Evolutionary conservation across 1,140 invertebrate genomes (phyloP).

Genomic region (Drosophila arawakana): DNA sequence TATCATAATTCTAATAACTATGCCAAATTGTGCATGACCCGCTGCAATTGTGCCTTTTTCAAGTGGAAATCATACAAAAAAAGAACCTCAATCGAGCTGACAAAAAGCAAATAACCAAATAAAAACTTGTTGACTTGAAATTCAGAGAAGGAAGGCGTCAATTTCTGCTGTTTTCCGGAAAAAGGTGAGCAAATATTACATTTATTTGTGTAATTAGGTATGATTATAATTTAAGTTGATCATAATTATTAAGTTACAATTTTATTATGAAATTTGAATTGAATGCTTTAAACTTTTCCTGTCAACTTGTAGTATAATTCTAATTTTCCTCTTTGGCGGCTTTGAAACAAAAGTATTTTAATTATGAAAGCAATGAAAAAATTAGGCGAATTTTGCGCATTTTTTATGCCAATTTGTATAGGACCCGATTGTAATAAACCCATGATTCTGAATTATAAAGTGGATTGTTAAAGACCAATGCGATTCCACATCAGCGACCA

Average conservation of each 20-base stretch:
- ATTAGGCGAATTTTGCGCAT: conserved; percentile 7
- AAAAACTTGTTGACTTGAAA: conserved; percentile 40
- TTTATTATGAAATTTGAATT: neutral
- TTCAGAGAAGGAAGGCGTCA: conserved; percentile 5
- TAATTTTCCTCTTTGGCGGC: neutral
- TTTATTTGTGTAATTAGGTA: conserved; percentile 3
- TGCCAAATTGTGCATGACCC: conserved; percentile 45
- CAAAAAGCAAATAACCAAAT: conserved; percentile 23
- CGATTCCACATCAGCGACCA: conserved; percentile 25
- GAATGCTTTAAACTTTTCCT: neutral
- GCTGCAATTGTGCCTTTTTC: conserved; percentile 52
- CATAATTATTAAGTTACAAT: too few species aligned
- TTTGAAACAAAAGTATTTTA: conserved; percentile 11
- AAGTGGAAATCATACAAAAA: conserved; percentile 32
- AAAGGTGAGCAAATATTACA: conserved; percentile 33
- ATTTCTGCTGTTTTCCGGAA: neutral
- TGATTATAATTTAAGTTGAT: too few species aligned
- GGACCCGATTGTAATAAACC: conserved; percentile 7
- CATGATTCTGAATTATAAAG: conserved; percentile 10
- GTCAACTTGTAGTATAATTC: neutral
- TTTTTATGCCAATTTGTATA: conserved; percentile 18
- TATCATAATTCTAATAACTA: conserved; percentile 36
- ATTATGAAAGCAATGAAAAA: conserved; percentile 24
- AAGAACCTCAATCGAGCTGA: conserved; percentile 19
- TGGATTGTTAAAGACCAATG: conserved; percentile 21